A percentile compares a stretch with the other conserved stretches of the same genome.
These are phyloP conservation scores for Biston betularia DNA, from an alignment of 2,888 invertebrate genomes.

Conservation along the genomic window DNA sequence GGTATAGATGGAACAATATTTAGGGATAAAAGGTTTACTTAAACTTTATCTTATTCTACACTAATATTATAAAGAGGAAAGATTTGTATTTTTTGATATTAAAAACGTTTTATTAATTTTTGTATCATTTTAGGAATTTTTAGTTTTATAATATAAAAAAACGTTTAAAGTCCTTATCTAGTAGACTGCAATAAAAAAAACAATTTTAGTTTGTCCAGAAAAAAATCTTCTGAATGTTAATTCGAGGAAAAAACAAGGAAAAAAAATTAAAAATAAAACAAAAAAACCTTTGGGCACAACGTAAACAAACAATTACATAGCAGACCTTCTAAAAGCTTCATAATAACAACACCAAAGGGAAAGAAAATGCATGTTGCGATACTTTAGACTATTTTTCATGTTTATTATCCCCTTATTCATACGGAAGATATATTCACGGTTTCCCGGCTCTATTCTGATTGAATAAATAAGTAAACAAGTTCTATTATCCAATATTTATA, in stretches of 20 bases:
- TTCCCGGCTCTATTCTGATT: conserved; percentile 33
- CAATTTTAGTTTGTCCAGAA: too few species aligned
- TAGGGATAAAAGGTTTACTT: too few species aligned
- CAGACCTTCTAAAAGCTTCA: conserved; percentile 42
- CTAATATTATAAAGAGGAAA: too few species aligned
- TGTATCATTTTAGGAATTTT: too few species aligned
- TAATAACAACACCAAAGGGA: conserved; percentile 39
- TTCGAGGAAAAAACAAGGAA: neutral
- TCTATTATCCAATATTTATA: conserved; percentile 39
- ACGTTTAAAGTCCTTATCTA: too few species aligned
- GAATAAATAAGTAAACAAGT: conserved; percentile 44
- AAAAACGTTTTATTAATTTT: too few species aligned
- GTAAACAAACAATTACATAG: conserved; percentile 21
- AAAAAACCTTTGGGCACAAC: neutral
- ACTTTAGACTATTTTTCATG: conserved; percentile 45
- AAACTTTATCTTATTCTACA: too few species aligned
- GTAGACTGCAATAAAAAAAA: too few species aligned
- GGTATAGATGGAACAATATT: too few species aligned
- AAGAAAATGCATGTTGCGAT: conserved; percentile 38
- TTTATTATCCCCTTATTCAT: conserved; percentile 45
- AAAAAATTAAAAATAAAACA: neutral
- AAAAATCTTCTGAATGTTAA: too few species aligned
- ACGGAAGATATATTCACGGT: conserved; percentile 38
- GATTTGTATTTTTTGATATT: too few species aligned
- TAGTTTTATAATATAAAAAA: too few species aligned